A percentile compares a stretch with the other conserved stretches of the same genome.
Evolutionary conservation across 35 echinoderm and acorn worm species (phyloP).

Genomic region (Hemicentrotus pulcherrimus): DNA sequence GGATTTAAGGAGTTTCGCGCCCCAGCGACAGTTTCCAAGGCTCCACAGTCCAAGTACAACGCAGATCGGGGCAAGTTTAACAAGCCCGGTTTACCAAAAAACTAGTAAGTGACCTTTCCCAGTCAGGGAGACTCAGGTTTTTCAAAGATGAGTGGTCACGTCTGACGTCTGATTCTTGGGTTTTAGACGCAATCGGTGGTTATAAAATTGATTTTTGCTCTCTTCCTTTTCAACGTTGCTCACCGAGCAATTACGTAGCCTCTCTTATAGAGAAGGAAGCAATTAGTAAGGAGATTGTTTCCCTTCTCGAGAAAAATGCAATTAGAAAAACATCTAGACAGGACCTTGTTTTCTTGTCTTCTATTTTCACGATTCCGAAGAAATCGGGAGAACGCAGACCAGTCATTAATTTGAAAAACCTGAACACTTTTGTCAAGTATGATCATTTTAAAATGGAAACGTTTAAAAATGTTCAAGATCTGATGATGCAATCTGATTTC

Average conservation of each 20-base stretch:
- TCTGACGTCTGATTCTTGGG: neutral
- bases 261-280: neutral
- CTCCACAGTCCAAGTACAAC: neutral
- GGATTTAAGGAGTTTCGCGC: no score
- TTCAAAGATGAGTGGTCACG: slow-evolving; percentile 32
- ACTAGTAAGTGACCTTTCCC: neutral
- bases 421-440: slow-evolving; percentile 46
- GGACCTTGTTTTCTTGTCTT: slow-evolving; percentile 42
- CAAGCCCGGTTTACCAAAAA: neutral
- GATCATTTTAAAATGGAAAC: slow-evolving; percentile 67
- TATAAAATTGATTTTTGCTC: slow-evolving; percentile 4
- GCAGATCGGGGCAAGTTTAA: neutral
- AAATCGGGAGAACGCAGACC: slow-evolving; percentile 39
- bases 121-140: neutral
- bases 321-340: neutral
- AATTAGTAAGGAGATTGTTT: neutral
- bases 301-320: slow-evolving; percentile 28
- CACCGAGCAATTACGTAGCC: neutral
- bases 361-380: slow-evolving; percentile 45
- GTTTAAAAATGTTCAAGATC: slow-evolving; percentile 2
- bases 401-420: slow-evolving; percentile 54
- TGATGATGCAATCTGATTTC: slow-evolving; percentile 27
- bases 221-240: neutral
- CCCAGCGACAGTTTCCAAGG: neutral
- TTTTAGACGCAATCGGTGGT: neutral